Evolutionary conservation across 2,888 invertebrate genomes (phyloP).

Genomic region (Crocallis elinguaria): DNA sequence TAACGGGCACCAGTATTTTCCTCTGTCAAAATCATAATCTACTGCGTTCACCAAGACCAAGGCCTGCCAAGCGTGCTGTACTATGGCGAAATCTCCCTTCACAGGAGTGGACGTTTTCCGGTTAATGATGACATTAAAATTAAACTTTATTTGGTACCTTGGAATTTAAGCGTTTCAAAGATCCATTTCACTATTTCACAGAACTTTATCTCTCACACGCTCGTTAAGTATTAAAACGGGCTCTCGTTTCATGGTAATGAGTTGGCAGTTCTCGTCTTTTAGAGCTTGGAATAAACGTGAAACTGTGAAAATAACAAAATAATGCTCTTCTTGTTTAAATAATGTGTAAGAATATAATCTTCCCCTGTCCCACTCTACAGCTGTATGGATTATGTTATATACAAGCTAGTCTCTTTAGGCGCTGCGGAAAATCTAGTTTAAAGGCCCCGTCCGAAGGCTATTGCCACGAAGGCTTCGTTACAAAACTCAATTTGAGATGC

Average conservation of each 20-base stretch:
- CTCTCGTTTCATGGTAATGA: constrained; percentile 12
- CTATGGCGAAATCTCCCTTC: too few relatives aligned
- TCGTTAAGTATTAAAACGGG: constrained; percentile 17
- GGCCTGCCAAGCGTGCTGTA: too few relatives aligned
- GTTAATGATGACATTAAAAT: constrained; percentile 1
- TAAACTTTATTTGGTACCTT: neutral
- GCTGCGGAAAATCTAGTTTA: constrained; percentile 49
- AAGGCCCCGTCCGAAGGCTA: constrained; percentile 39
- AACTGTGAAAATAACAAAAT: constrained; percentile 17
- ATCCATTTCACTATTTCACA: constrained; percentile 11
- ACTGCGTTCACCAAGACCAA: too few relatives aligned
- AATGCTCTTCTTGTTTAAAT: neutral
- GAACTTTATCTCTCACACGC: constrained; percentile 8
- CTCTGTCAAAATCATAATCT: too few relatives aligned
- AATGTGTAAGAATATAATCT: neutral
- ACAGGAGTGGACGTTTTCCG: too few relatives aligned
- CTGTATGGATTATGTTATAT: constrained; percentile 34
- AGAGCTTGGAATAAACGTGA: constrained; percentile 12
- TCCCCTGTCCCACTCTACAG: neutral
- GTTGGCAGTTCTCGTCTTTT: constrained; percentile 5
- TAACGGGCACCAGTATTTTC: too few relatives aligned
- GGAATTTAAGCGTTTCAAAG: neutral
- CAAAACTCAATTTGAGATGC: constrained; percentile 58
- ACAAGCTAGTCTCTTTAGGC: constrained; percentile 39
- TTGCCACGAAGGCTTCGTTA: constrained; percentile 54